A percentile compares a stretch with the other conserved stretches of the same genome.
Evolutionary conservation across 2,888 invertebrate genomes (phyloP).

Genomic region (Campoplex nolae): DNA sequence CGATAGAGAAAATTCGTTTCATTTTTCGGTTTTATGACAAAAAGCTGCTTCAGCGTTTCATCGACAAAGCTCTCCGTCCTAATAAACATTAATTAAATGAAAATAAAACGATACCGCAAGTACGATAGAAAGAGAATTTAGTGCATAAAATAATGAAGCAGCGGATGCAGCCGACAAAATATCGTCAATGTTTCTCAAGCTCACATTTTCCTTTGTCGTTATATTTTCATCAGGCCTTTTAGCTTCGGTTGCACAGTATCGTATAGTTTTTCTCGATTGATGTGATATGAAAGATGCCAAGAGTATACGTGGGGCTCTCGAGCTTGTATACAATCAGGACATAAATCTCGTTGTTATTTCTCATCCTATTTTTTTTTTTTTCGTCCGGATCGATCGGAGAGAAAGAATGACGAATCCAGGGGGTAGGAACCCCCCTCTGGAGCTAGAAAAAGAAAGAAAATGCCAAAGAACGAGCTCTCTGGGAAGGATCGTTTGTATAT

Average conservation of each 20-base stretch:
- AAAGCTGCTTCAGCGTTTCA: not conserved
- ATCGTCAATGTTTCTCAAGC: not conserved
- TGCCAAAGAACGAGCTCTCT: not conserved
- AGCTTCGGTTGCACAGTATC: not conserved
- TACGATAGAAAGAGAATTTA: not conserved
- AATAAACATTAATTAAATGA: not conserved
- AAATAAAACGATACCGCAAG: not conserved
- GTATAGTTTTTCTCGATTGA: constrained; percentile 19
- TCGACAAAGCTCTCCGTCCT: not conserved
- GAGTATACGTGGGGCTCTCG: constrained; percentile 35
- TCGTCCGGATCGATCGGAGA: constrained; percentile 41
- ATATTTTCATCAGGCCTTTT: not conserved
- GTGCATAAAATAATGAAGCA: not conserved
- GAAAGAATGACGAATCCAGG: constrained; percentile 32
- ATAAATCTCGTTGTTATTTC: constrained; percentile 39
- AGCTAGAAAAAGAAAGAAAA: not conserved
- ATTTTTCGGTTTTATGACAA: not conserved
- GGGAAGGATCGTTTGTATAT: not conserved
- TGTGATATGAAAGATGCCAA: constrained; percentile 11
- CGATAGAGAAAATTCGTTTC: not conserved
- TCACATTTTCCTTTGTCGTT: not conserved
- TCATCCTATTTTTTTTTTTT: constrained; percentile 21
- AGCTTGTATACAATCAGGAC: constrained; percentile 40
- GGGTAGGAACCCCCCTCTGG: constrained; percentile 13
- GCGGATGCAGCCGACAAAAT: not conserved